Evolutionary conservation across 2,888 invertebrate species (phyloP).

Genomic region (Leptarthrus brevirostris): DNA sequence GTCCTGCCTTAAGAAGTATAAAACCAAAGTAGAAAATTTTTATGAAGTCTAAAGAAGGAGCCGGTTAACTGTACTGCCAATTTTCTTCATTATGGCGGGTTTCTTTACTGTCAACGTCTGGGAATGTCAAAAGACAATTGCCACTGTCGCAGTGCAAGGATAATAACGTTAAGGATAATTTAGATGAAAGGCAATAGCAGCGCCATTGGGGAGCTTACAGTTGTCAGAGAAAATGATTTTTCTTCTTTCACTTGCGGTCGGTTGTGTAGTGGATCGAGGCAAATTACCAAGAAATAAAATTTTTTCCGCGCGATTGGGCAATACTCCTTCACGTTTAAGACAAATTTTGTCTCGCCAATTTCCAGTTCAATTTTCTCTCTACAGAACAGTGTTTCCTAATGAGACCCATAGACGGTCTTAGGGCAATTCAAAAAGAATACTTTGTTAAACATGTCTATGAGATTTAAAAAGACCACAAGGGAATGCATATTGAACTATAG

Average conservation of each 20-base stretch:
- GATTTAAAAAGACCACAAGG: too few relatives aligned
- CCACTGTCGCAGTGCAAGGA: slow-evolving; percentile 22
- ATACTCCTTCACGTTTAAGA: background rate
- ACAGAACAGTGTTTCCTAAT: background rate
- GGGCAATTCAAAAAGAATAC: too few relatives aligned
- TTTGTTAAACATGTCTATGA: too few relatives aligned
- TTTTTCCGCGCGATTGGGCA: background rate
- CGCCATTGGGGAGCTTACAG: slow-evolving; percentile 11
- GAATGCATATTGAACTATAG: too few relatives aligned
- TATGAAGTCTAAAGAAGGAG: slow-evolving; percentile 9
- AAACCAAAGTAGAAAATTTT: slow-evolving; percentile 22
- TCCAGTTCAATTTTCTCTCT: slow-evolving; percentile 33
- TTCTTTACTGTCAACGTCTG: slow-evolving; percentile 9
- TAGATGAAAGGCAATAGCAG: slow-evolving; percentile 34
- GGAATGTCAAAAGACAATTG: slow-evolving; percentile 17
- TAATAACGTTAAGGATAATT: slow-evolving; percentile 40
- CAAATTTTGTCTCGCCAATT: slow-evolving; percentile 9
- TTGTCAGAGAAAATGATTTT: slow-evolving; percentile 19
- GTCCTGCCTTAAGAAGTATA: too few relatives aligned
- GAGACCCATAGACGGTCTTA: background rate
- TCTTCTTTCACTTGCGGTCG: slow-evolving; percentile 25
- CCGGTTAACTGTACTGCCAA: slow-evolving; percentile 22
- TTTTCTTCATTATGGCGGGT: slow-evolving; percentile 6
- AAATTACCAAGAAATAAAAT: slow-evolving; percentile 25
- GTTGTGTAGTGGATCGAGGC: background rate